Evolutionary conservation across 2,797 vertebrate species (phyloP), one percentile per base, ranked within the genome.

Genomic region (Glyptemys insculpta): DNA sequence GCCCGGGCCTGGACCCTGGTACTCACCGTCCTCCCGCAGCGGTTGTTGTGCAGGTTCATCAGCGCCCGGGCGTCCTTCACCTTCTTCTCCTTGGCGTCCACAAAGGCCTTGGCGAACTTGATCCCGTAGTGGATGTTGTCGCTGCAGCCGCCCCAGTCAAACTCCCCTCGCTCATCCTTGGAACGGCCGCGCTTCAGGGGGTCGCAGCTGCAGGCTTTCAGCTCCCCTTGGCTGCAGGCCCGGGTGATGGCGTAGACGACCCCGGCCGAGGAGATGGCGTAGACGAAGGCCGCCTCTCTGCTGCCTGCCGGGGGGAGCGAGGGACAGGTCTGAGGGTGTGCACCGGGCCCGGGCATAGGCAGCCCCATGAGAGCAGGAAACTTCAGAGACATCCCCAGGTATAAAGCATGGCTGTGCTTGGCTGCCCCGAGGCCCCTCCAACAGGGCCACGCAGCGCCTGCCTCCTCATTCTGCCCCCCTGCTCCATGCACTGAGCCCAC

Each of bases 31-130:
- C 99, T 99, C 41, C 99, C 99, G 3, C 99, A 99, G 93, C 99
- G 99, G 97, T 99, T 99, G 98, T 99, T 99, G 97, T 99, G 99
- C 93, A 99, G 98, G 97, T 99, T 99, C 99, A 99, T 99, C 96
- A 99, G 98, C 0, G 99, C 99, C 56, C 99, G 98, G 21, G 99
- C 99, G 0, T 99, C 99, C 97, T 99, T 99, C 95, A 99, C 99
- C 94, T 98, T 99, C 97, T 98, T 99, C 98, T 99, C 99, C 92
- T 99, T 99, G 95, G 99, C 99, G 0, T 99, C 99, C 80, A 99
- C 99, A 1, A 99, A 99, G 47, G 98, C 99, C 92, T 99, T 99
- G 97, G 99, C 99, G 78, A 99, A 99, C 86, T 99, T 99, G 91
- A 99, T 99, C 50, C 99, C 99, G 0, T 99, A 99, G 98, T 99